These are phyloP conservation scores for Acipenser ruthenus DNA, from an alignment of 2,797 vertebrate genomes.

Conservation along the genomic window DNA sequence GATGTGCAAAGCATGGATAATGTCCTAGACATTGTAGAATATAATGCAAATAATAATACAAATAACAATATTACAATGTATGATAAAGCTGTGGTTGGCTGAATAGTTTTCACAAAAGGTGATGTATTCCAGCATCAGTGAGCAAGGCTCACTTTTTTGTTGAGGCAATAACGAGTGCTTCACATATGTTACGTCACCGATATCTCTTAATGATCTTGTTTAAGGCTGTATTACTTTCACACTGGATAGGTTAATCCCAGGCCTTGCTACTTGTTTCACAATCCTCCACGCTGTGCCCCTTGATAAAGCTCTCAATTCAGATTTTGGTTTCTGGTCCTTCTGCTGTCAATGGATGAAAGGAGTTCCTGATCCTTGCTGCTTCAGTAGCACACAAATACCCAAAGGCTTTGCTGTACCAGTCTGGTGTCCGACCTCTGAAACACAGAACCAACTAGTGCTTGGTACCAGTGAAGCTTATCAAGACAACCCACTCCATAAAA, in stretches of 20 bases:
- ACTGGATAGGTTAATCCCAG: background rate
- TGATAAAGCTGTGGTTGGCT: constrained; percentile 43
- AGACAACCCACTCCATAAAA: background rate
- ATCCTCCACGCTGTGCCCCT: constrained; percentile 27
- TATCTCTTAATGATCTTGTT: background rate
- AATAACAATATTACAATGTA: constrained; percentile 44
- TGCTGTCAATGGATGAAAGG: constrained; percentile 83
- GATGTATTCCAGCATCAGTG: constrained; percentile 36
- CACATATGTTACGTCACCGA: background rate
- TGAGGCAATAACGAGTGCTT: background rate
- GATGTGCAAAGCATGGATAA: constrained; percentile 49
- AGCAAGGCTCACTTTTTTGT: constrained; percentile 1
- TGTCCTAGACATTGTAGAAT: constrained; percentile 77
- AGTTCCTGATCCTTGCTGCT: constrained; percentile 87
- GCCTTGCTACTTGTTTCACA: constrained; percentile 10
- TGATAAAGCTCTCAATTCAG: constrained; percentile 48
- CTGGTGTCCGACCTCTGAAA: constrained; percentile 84
- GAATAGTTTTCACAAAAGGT: constrained; percentile 19
- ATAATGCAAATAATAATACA: constrained; percentile 37
- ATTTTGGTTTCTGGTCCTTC: constrained; percentile 98
- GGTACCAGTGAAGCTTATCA: background rate
- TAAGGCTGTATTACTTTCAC: background rate
- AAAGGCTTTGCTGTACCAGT: constrained; percentile 96
- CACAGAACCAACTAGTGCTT: background rate
- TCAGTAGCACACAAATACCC: constrained; percentile 92